Base-by-base conservation (phyloP, 2,797 vertebrate genomes). In the Cuniculus paca region DNA sequence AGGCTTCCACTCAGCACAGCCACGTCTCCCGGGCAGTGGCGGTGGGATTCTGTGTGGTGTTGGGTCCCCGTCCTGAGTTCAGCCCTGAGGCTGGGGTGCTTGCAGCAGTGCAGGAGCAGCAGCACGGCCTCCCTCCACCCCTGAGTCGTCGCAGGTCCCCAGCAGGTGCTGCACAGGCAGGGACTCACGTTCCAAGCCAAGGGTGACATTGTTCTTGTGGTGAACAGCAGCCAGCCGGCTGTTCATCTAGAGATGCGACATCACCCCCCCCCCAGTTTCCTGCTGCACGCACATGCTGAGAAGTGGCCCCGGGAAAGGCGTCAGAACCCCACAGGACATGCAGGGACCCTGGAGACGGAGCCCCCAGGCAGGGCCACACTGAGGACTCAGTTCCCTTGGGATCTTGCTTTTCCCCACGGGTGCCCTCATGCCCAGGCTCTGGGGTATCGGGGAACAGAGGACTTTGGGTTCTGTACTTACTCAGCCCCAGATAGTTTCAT, bases 341-440 rank as follows among this genome's bases (percentile, higher is more conserved):
- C 3, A 0, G 50, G 58, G 16, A 5, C 0, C 2, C 39, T 45
- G 11, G 26, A 42, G 19, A 10, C 70, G 14, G 0, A 24, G 20
- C 58, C 50, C 17, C 70, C 20, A 7, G 2, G 24, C 39, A 22
- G 22, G 1, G 4, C n/a, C 24, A 50, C 1, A 50, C 1, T 2
- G 17, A 9, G 31, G 14, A 31, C 54, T 14, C 1, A 36, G 31
- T 34, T 78, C 75, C 31, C 75, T n/a, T 8, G 5, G 39, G n/a
- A 14, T 5, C 80, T 58, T 19, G 3, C 19, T 5, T 36, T 36
- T 56, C 28, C 28, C 50, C 24, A 45, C 22, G 0, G 17, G 58
- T 4, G n/a, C 17, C 45, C 77, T 81, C 11, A 28, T 4, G 11
- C 10, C 1, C 9, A 16, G 56, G 13, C 45, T 45, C 65, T 12